Percentiles rank a stretch among this genome's conserved stretches.
phyloP scores from a whole-genome alignment of 2,888 invertebrate species.

The Drosophila subsilvestris region DNA sequence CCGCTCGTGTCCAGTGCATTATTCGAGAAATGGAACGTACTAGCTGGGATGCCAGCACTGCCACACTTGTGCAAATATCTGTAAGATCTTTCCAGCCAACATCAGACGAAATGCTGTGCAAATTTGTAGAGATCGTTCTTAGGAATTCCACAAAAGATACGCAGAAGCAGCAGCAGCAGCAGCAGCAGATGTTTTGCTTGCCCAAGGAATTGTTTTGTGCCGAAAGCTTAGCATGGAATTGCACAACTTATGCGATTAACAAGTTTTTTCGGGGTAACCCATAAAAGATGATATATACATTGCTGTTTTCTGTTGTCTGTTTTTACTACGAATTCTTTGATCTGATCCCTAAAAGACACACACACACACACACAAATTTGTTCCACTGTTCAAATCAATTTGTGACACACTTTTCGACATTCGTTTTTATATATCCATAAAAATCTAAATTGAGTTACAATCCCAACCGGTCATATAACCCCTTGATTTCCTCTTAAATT shows the following conservation, averaged over 20 bases:
- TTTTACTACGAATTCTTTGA: slow-evolving; percentile 6
- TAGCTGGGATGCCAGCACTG: neutral
- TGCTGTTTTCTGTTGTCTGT: neutral
- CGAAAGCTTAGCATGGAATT: slow-evolving; percentile 13
- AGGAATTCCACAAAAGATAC: slow-evolving; percentile 24
- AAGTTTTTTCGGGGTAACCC: slow-evolving; percentile 6
- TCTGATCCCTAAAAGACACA: neutral
- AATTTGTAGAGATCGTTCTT: slow-evolving; percentile 37
- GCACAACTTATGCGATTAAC: slow-evolving; percentile 21
- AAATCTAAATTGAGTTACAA: slow-evolving; percentile 31
- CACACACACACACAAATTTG: neutral
- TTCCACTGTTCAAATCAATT: neutral
- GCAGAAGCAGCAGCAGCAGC: neutral
- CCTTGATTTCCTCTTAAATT: slow-evolving; percentile 19
- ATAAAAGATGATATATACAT: neutral
- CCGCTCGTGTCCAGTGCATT: neutral
- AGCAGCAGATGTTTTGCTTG: slow-evolving; percentile 11
- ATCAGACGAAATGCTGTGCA: slow-evolving; percentile 10
- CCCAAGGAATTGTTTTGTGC: slow-evolving; percentile 2
- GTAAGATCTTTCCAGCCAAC: neutral
- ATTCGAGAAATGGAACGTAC: slow-evolving; percentile 13
- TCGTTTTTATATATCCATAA: slow-evolving; percentile 9
- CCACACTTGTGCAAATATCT: slow-evolving; percentile 23
- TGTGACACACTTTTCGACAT: slow-evolving; percentile 19
- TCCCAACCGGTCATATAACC: neutral